Evolutionary conservation across 2,888 invertebrate species (phyloP).

Genomic region (Molanna angustata): DNA sequence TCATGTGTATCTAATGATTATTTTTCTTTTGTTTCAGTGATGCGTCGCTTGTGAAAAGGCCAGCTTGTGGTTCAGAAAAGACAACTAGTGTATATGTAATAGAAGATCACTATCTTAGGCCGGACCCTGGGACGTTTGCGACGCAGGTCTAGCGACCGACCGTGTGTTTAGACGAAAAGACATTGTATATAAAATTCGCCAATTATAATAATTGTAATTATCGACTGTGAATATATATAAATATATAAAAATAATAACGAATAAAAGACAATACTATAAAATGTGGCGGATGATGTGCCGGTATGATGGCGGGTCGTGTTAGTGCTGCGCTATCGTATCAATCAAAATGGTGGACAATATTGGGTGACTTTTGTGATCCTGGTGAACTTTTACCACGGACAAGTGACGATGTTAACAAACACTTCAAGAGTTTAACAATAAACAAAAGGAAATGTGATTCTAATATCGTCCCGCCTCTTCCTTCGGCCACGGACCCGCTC

Average conservation of each 20-base stretch:
- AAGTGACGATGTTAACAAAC: too few species aligned
- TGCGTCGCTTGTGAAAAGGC: constrained; percentile 67
- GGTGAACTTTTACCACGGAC: too few species aligned
- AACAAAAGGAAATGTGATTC: too few species aligned
- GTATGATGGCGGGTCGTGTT: too few species aligned
- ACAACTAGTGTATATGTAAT: constrained; percentile 63
- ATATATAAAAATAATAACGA: neutral
- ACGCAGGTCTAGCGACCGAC: constrained; percentile 67
- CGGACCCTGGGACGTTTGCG: constrained; percentile 65
- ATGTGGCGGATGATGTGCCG: too few species aligned
- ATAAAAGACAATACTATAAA: too few species aligned
- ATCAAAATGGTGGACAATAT: too few species aligned
- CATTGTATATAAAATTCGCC: constrained; percentile 29
- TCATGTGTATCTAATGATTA: constrained; percentile 16
- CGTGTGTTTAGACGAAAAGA: constrained; percentile 19
- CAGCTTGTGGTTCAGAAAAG: constrained; percentile 56
- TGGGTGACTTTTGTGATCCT: too few species aligned
- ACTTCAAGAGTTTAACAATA: too few species aligned
- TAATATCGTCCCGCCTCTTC: too few species aligned
- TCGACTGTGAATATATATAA: constrained; percentile 18
- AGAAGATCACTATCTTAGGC: constrained; percentile 70
- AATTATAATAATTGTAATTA: constrained; percentile 23
- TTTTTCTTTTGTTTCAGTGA: constrained; percentile 55
- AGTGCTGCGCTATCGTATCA: too few species aligned
- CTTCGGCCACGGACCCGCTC: neutral